phyloP scores from a whole-genome alignment of 2,888 invertebrate species.

The Callyntrura guangdongensis region DNA sequence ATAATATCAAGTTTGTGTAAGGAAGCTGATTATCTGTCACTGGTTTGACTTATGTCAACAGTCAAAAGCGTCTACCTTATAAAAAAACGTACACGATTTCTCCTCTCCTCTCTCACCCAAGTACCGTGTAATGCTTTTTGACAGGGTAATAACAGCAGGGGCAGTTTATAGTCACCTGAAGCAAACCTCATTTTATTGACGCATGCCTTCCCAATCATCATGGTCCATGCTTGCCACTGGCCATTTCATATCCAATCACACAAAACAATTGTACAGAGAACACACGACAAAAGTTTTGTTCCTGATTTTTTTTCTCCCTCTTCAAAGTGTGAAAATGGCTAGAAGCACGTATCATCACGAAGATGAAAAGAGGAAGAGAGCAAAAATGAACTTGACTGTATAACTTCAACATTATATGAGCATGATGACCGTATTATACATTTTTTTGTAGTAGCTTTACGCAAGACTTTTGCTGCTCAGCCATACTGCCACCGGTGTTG shows the following conservation, averaged over 20 bases:
- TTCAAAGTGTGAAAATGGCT: constrained; percentile 68
- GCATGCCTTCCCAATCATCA: constrained; percentile 56
- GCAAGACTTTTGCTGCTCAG: neutral
- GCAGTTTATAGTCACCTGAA: constrained; percentile 22
- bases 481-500: constrained; percentile 70
- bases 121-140: neutral
- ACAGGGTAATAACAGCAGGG: neutral
- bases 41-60: constrained; percentile 66
- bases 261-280: neutral
- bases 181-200: constrained; percentile 43
- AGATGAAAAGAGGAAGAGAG: neutral
- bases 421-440: too few relatives aligned
- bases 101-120: neutral
- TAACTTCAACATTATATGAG: constrained; percentile 30
- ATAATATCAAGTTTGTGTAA: neutral
- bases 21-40: constrained; percentile 62
- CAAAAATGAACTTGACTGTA: constrained; percentile 15
- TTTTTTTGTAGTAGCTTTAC: constrained; percentile 1
- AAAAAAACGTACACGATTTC: constrained; percentile 12
- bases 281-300: neutral
- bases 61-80: neutral
- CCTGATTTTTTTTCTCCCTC: constrained; percentile 17
- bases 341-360: constrained; percentile 63
- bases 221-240: constrained; percentile 37
- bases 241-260: constrained; percentile 48